These are phyloP conservation scores for Trissonchulus latispiculum DNA, from an alignment of 2,888 invertebrate species.

Conservation along the genomic window DNA sequence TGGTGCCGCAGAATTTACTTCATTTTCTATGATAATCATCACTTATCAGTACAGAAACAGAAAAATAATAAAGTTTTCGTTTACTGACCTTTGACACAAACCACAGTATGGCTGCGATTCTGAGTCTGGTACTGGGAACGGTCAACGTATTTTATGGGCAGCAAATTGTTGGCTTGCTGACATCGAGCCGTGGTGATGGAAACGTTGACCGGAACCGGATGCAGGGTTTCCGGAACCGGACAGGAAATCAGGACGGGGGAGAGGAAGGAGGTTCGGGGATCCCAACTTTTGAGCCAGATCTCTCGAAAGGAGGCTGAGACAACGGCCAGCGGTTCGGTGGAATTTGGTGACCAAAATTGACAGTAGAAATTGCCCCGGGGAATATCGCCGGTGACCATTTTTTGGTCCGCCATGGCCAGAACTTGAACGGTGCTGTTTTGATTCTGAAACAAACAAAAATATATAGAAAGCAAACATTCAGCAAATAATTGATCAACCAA, in stretches of 20 bases:
- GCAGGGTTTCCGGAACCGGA: constrained; percentile 51
- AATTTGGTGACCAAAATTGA: neutral
- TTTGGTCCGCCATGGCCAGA: neutral
- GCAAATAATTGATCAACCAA: no score
- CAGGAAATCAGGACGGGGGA: constrained; percentile 53
- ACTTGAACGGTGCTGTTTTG: neutral
- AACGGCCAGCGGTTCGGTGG: constrained; percentile 19
- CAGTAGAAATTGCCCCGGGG: neutral
- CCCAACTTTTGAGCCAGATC: constrained; percentile 43
- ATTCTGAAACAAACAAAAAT: neutral
- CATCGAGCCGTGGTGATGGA: constrained; percentile 53
- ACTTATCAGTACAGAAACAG: no score
- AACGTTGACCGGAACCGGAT: constrained; percentile 46
- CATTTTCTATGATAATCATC: no score
- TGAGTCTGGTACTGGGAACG: neutral
- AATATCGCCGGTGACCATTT: neutral
- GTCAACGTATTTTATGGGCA: constrained; percentile 31
- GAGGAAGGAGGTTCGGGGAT: constrained; percentile 37
- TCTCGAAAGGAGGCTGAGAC: constrained; percentile 33
- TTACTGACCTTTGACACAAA: constrained; percentile 16
- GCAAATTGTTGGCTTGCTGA: constrained; percentile 48
- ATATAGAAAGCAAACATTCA: no score
- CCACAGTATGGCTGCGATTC: constrained; percentile 11
- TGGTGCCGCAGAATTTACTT: no score
- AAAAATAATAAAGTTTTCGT: no score